Base-by-base conservation (phyloP, 1,140 invertebrate species). In the Ephestia elutella region DNA sequence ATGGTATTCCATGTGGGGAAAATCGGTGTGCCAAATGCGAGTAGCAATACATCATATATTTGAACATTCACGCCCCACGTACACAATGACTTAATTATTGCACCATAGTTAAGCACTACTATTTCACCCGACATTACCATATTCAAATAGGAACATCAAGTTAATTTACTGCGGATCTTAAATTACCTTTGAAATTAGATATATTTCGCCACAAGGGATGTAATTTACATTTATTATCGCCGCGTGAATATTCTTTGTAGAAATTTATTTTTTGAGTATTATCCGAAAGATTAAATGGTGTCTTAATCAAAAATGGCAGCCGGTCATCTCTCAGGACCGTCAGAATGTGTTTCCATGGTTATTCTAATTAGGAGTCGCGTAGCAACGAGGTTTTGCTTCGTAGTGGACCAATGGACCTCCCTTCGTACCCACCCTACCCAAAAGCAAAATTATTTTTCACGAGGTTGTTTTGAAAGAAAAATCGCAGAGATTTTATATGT, bases 191-290 rank as follows among this genome's bases (percentile, higher is more conserved):
- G 68, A 71, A 72, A 74, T 77, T 72, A 77, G 72, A 74, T 72
- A 70, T 73, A 70, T 71, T 75, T 67, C 65, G 62, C 57, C 64
- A 69, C 70, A 65, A 66, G 56, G 62, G 67, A 71, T 72, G 68
- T 71, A 65, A 73, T 78, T 78, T 73, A 65, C 75, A 75, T 78
- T 74, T 68, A 73, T 71, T 73, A 74, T 72, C 62, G 63, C 56
- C 64, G 63, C 66, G 38, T 75, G 73, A 73, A 75, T 75, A 75
- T 75, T 75, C 65, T 70, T 68, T 44, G 38, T 44, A 44, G 13
- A 10, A 44, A 3, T 44, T 44, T 44, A 4, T 15, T 15, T 44
- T 11, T 64, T 55, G 44, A 8, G 55, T 49, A 19, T 18, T 56
- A 48, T 21, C 38, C 10, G 38, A 44, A 35, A 44, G 38, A 44